Conservation (phyloP, 2,113 vertebrate species). For the Pseudopodoces humilis region DNA sequence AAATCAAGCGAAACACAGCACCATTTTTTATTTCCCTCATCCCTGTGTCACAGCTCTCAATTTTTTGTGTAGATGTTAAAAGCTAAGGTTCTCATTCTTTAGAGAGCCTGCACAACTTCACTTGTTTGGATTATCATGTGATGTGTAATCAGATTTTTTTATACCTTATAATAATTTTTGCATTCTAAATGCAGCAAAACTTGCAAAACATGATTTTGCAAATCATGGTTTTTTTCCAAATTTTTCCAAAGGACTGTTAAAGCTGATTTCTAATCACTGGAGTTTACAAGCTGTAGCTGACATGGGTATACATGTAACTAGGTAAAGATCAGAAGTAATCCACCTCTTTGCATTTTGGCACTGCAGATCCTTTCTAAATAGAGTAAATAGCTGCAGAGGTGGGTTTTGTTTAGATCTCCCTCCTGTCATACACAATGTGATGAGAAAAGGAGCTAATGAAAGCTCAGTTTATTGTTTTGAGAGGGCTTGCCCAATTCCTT, state of each 20-base stretch:
- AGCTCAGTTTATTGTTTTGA: background rate
- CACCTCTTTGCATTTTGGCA: background rate
- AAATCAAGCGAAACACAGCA: background rate
- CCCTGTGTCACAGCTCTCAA: background rate
- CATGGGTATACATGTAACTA: background rate
- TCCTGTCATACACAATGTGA: background rate
- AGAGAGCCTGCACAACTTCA: background rate
- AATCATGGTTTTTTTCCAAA: too few relatives aligned
- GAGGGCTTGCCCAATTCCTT: background rate
- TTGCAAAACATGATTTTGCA: background rate
- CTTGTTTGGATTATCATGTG: fast-evolving
- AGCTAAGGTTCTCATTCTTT: background rate
- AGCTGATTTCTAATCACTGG: background rate
- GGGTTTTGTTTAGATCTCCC: background rate
- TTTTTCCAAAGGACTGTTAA: background rate
- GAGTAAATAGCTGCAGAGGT: background rate
- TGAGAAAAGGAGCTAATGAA: background rate
- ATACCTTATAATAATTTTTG: background rate
- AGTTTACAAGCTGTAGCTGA: background rate
- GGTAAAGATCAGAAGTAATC: constrained; percentile 42
- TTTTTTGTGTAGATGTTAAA: background rate
- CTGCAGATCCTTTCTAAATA: background rate
- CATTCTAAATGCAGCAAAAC: background rate
- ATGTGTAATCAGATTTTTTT: background rate
- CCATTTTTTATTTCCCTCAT: background rate